phyloP scores from a whole-genome alignment of 2,797 vertebrate species.

The Pempheris klunzingeri region DNA sequence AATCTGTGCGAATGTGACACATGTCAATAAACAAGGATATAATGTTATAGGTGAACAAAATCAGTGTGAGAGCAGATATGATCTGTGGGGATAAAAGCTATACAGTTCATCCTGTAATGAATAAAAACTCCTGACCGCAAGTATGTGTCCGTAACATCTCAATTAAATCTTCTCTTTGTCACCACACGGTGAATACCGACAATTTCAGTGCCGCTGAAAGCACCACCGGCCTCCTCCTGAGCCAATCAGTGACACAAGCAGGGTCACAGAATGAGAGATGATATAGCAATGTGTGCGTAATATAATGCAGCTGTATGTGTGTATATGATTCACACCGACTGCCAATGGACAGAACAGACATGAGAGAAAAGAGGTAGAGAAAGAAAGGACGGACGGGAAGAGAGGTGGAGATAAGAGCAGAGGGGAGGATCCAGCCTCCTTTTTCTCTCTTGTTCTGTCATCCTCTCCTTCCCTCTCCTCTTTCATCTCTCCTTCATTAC shows the following conservation, averaged over 20 bases:
- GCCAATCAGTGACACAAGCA: conserved; percentile 82
- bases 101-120: conserved; percentile 48
- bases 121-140: conserved; percentile 32
- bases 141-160: conserved; percentile 46
- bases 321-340: conserved; percentile 69
- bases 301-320: conserved; percentile 67
- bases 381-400: conserved; percentile 43
- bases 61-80: conserved; percentile 30
- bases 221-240: conserved; percentile 64
- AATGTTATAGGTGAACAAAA: conserved; percentile 28
- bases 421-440: conserved; percentile 92
- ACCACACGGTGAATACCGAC: conserved; percentile 64
- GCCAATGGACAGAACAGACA: conserved; percentile 65
- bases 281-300: conserved; percentile 60
- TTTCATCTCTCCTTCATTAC: conserved; percentile 45
- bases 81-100: conserved; percentile 48
- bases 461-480: conserved; percentile 58
- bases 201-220: conserved; percentile 53
- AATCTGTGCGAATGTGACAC: conserved; percentile 30
- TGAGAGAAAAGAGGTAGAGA: conserved; percentile 56
- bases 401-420: conserved; percentile 62
- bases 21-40: conserved; percentile 29
- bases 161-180: conserved; percentile 55
- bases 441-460: conserved; percentile 56
- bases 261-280: conserved; percentile 71